A percentile compares a stretch with the other conserved stretches of the same genome.
These are phyloP conservation scores for Beaufortia kweichowensis DNA, from an alignment of 2,113 vertebrate species.

Conservation along the genomic window DNA sequence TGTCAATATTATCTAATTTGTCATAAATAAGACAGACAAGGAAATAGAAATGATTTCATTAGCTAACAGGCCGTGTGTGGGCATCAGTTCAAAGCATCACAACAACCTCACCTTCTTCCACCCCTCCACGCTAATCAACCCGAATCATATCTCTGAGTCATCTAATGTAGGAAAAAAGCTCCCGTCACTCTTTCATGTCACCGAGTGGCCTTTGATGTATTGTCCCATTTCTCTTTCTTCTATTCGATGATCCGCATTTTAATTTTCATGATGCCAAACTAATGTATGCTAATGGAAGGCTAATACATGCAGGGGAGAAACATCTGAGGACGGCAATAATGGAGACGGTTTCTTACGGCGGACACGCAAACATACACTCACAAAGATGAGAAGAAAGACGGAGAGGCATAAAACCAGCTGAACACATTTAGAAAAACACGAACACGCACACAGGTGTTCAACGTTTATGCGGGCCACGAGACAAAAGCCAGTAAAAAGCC, in stretches of 20 bases:
- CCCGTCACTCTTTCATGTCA: slow-evolving; percentile 54
- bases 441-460: slow-evolving; percentile 10
- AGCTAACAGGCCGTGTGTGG: slow-evolving; percentile 16
- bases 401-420: not conserved
- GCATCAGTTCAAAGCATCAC: slow-evolving; percentile 46
- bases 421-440: not conserved
- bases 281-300: slow-evolving; percentile 70
- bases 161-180: slow-evolving; percentile 40
- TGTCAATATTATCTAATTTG: not conserved
- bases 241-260: slow-evolving; percentile 70
- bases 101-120: slow-evolving; percentile 49
- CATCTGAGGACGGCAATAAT: slow-evolving; percentile 66
- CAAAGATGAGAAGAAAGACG: slow-evolving; percentile 31
- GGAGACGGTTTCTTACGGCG: slow-evolving; percentile 50
- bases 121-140: slow-evolving; percentile 70
- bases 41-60: not conserved
- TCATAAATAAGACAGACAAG: slow-evolving; percentile 14
- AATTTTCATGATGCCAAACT: slow-evolving; percentile 68
- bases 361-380: slow-evolving; percentile 8
- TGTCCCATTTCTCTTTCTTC: slow-evolving; percentile 51
- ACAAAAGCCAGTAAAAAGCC: not conserved
- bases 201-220: slow-evolving; percentile 70
- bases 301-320: slow-evolving; percentile 61
- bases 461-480: not conserved
- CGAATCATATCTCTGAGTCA: slow-evolving; percentile 55